These are phyloP conservation scores for Halictus rubicundus DNA, from an alignment of 1,140 invertebrate genomes.

Conservation along the genomic window DNA sequence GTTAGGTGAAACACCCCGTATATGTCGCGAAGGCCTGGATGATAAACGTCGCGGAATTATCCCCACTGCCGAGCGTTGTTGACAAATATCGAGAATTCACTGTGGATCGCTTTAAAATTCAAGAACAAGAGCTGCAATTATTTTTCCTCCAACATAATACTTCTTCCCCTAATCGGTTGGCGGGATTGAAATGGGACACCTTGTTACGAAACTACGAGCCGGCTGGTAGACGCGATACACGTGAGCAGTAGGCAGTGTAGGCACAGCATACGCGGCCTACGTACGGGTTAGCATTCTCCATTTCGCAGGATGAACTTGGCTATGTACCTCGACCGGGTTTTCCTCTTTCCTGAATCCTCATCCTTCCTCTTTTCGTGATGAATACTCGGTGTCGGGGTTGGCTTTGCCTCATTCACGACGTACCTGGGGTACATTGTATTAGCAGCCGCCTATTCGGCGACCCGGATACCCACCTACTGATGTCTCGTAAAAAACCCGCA, in stretches of 20 bases:
- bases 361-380: conserved; percentile 64
- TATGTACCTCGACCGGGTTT: conserved; percentile 43
- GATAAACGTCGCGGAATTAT: too few relatives aligned
- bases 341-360: conserved; percentile 59
- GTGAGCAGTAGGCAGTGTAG: neutral
- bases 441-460: conserved; percentile 55
- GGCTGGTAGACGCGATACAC: neutral
- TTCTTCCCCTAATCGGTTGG: neutral
- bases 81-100: too few relatives aligned
- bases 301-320: conserved; percentile 50
- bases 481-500: conserved; percentile 56
- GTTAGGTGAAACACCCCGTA: too few relatives aligned
- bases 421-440: conserved; percentile 60
- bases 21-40: too few relatives aligned
- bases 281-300: conserved; percentile 1
- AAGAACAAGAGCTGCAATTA: too few relatives aligned
- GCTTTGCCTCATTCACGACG: conserved; percentile 51
- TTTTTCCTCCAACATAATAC: neutral
- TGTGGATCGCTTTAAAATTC: too few relatives aligned
- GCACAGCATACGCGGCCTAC: conserved; percentile 11
- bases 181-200: neutral
- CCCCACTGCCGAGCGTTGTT: too few relatives aligned
- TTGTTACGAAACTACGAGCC: neutral
- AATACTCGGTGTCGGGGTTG: conserved; percentile 47
- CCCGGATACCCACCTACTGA: conserved; percentile 55